Base-by-base conservation (phyloP, 2,888 invertebrate genomes). In the Desoria tigrina region DNA sequence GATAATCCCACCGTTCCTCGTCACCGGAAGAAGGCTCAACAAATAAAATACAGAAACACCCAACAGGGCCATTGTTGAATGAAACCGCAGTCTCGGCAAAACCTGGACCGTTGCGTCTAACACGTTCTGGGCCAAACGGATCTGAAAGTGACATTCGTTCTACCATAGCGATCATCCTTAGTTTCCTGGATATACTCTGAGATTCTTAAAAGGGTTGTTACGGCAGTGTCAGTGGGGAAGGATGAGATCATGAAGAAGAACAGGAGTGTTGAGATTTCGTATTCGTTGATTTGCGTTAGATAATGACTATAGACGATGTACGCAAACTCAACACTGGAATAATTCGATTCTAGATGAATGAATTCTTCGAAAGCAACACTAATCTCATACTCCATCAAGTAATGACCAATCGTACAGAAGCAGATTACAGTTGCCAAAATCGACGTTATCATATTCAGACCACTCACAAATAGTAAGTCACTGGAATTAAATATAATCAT, bases 171-270 rank as follows among this genome's bases (percentile, higher is more conserved):
- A 11, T 32, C 11, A 32, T 7, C 11, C 32, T 32, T 32, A 32
- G 32, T 32, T 32, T 32, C 4, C 11, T 11, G 6, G 32, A 32
- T 32, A 32, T n/a, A n/a, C n/a, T n/a, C n/a, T 56, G 9, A 16
- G 27, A 16, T 37, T 14, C 3, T 37, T 32, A 54, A 53, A 23
- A 60, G n/a, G 27, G 4, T 16, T 2, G 62, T 39, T 56, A 73
- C 73, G 14, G 68, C 63, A 23, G 65, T 65, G 26, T 74, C 74
- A 1, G 68, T 72, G 0, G 66, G 61, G 53, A 74, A 74, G 0
- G 74, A 74, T 9, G 71, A 65, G 39, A 70, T 24, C 69, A 72
- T 72, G 21, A 72, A 70, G 63, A 70, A 72, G 61, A 67, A 70
- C 39, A 66, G 1, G 4, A 73, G 26, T 11, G 62, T 63, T 24